Evolutionary conservation across 2,113 vertebrate genomes (phyloP).

Genomic region (Phaethon lepturus): DNA sequence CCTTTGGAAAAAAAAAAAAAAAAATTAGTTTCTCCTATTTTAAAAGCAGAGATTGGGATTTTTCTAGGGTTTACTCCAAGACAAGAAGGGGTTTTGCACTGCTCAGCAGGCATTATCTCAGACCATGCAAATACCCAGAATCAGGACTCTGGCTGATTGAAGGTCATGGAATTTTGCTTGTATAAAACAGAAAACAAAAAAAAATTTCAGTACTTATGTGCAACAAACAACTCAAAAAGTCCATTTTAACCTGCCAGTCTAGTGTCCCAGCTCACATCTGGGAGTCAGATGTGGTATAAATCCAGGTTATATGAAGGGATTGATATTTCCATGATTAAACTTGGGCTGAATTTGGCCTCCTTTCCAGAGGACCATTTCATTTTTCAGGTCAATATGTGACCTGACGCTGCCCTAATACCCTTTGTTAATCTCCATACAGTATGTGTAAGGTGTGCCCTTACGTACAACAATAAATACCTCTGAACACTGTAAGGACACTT

Average conservation of each 20-base stretch:
- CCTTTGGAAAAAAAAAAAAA: not conserved
- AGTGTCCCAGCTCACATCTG: not conserved
- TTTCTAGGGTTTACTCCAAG: not conserved
- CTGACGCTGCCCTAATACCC: not conserved
- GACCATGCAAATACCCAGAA: not conserved
- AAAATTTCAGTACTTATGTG: not conserved
- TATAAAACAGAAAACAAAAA: not conserved
- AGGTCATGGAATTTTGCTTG: not conserved
- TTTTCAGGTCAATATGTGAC: not conserved
- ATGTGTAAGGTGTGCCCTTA: not conserved
- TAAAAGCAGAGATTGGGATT: not conserved
- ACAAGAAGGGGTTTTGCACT: not conserved
- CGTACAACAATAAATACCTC: not conserved
- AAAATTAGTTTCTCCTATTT: not conserved
- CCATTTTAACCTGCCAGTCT: not conserved
- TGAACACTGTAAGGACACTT: not conserved
- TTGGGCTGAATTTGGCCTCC: not conserved
- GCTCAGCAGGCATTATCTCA: not conserved
- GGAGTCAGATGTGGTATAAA: rapidly evolving
- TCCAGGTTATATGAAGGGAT: not conserved
- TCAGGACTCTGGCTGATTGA: not conserved
- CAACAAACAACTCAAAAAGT: not conserved
- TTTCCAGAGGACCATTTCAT: not conserved
- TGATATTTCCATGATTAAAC: not conserved
- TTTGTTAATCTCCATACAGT: not conserved